phyloP scores from a whole-genome alignment of 2,888 invertebrate genomes.

The Epinotia ramella region DNA sequence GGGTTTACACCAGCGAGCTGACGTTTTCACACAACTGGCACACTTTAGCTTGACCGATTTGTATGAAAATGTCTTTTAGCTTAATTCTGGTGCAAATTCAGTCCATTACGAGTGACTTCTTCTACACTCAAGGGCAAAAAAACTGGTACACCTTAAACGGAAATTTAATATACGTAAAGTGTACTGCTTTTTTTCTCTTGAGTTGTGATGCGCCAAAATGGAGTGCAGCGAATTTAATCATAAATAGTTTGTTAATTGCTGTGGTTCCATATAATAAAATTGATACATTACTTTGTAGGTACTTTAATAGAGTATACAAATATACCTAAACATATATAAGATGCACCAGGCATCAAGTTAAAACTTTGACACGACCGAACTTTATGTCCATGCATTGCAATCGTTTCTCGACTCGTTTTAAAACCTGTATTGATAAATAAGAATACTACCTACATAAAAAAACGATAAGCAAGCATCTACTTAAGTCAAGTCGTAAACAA shows the following conservation, averaged over 20 bases:
- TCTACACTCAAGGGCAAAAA: neutral
- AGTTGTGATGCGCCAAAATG: neutral
- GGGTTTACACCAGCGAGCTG: neutral
- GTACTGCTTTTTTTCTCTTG: no score
- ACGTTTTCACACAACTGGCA: neutral
- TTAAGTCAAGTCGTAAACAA: constrained; percentile 25
- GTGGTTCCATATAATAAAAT: constrained; percentile 10
- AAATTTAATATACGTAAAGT: no score
- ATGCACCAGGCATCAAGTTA: neutral
- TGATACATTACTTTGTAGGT: neutral
- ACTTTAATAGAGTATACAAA: neutral
- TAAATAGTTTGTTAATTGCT: neutral
- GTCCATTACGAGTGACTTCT: neutral
- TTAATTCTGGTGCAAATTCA: neutral
- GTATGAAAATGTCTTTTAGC: no score
- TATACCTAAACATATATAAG: neutral
- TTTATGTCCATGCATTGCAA: constrained; percentile 15
- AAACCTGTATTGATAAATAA: constrained; percentile 10
- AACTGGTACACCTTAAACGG: no score
- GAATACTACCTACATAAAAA: constrained; percentile 36
- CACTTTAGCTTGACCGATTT: no score
- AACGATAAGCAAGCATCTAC: constrained; percentile 41
- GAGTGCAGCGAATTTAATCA: neutral
- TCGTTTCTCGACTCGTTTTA: neutral
- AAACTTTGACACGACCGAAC: neutral